Conservation (phyloP, 2,888 invertebrate genomes). For the Acrocyrtus sp. region DNA sequence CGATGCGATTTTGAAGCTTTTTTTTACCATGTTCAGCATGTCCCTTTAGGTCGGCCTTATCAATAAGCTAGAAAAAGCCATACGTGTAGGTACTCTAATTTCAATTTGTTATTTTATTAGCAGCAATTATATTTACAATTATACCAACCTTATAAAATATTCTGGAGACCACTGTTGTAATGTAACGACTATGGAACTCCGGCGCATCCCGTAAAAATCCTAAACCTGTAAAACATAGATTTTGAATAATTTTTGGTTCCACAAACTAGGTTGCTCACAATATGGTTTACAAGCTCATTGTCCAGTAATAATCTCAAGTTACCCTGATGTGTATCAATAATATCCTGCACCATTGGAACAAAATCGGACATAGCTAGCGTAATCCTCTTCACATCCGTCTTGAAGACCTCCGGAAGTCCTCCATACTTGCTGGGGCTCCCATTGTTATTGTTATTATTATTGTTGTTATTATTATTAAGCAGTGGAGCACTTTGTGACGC, state of each 20-base stretch:
- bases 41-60: constrained; percentile 90
- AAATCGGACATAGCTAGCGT: constrained; percentile 77
- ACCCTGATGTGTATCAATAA: constrained; percentile 98
- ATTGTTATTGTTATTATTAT: constrained; percentile 36
- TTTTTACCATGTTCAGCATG: constrained; percentile 93
- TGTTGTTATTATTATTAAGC: constrained; percentile 33
- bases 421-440: constrained; percentile 39
- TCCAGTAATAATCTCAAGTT: constrained; percentile 24
- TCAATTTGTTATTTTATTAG: not conserved
- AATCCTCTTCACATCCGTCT: constrained; percentile 35
- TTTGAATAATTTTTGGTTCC: too few species aligned
- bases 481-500: constrained; percentile 63
- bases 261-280: too few species aligned
- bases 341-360: constrained; percentile 93
- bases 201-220: constrained; percentile 97
- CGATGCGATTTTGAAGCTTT: too few species aligned
- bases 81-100: too few species aligned
- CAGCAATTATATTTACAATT: not conserved
- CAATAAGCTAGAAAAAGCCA: too few species aligned
- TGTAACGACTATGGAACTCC: constrained; percentile 98
- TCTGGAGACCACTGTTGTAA: constrained; percentile 83
- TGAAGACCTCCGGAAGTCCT: constrained; percentile 39
- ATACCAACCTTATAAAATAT: constrained; percentile 61
- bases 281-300: too few species aligned
- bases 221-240: constrained; percentile 69